These are phyloP conservation scores for Sipha maydis DNA, from an alignment of 2,888 invertebrate species.

Conservation along the genomic window DNA sequence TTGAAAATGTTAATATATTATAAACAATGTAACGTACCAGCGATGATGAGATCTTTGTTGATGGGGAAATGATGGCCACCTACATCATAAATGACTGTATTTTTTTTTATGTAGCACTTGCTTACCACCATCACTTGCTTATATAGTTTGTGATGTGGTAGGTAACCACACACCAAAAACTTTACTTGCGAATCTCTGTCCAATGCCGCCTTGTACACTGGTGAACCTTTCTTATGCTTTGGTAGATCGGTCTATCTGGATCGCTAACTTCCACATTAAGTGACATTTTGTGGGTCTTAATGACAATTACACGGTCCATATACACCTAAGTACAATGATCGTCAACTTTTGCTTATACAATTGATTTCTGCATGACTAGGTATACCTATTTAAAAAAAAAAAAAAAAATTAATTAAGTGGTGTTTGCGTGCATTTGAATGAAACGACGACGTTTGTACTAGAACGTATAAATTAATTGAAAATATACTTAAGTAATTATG, in stretches of 20 bases:
- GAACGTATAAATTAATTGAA: too few relatives aligned
- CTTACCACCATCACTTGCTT: slow-evolving; percentile 7
- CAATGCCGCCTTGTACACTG: not conserved
- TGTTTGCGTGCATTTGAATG: too few relatives aligned
- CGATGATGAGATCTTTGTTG: not conserved
- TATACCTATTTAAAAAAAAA: too few relatives aligned
- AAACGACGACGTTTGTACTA: too few relatives aligned
- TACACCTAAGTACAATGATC: not conserved
- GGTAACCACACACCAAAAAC: not conserved
- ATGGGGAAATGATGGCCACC: not conserved
- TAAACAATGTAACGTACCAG: slow-evolving; percentile 8
- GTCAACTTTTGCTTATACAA: not conserved
- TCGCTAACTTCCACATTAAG: too few relatives aligned
- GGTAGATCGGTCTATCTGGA: not conserved
- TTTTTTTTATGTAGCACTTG: not conserved
- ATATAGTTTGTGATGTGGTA: slow-evolving; percentile 5
- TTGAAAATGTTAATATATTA: slow-evolving; percentile 2
- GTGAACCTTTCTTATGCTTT: not conserved
- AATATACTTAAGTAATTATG: too few relatives aligned
- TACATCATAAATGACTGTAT: too few relatives aligned
- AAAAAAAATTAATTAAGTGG: too few relatives aligned
- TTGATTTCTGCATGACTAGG: too few relatives aligned
- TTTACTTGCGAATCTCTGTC: not conserved
- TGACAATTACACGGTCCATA: not conserved
- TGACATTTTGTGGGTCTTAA: not conserved